Evolutionary conservation across 2,113 vertebrate genomes (phyloP).

Genomic region (Gallinago media): DNA sequence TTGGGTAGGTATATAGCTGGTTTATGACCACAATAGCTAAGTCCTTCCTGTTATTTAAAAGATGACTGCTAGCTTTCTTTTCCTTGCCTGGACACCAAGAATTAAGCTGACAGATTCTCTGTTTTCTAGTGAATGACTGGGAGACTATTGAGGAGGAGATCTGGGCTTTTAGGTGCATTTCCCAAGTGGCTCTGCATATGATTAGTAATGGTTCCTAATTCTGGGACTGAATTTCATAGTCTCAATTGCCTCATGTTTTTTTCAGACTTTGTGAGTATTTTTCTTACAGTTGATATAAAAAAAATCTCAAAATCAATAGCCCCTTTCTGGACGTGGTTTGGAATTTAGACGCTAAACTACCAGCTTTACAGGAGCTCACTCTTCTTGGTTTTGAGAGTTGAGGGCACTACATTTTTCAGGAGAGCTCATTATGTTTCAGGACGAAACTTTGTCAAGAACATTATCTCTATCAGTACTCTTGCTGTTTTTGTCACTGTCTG

Average conservation of each 20-base stretch:
- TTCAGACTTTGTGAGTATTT: neutral
- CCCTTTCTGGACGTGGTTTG: neutral
- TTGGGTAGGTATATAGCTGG: neutral
- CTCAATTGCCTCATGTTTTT: neutral
- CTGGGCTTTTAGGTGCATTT: neutral
- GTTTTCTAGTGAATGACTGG: neutral
- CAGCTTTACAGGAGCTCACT: neutral
- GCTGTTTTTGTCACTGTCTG: neutral
- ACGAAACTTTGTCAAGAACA: neutral
- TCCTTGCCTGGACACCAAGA: neutral
- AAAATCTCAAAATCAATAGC: neutral
- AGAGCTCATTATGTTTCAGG: neutral
- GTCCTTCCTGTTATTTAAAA: neutral
- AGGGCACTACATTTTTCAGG: neutral
- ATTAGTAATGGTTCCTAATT: neutral
- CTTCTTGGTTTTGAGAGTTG: neutral
- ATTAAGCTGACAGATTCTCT: neutral
- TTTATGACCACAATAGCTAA: neutral
- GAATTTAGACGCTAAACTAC: neutral
- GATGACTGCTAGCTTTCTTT: neutral
- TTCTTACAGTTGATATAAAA: neutral
- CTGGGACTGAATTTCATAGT: neutral
- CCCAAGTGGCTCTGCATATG: neutral
- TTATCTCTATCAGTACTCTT: neutral
- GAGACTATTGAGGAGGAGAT: neutral